Evolutionary conservation across 1,140 invertebrate species (phyloP), one percentile per base, ranked within the genome.

Genomic region (Atta texana): DNA sequence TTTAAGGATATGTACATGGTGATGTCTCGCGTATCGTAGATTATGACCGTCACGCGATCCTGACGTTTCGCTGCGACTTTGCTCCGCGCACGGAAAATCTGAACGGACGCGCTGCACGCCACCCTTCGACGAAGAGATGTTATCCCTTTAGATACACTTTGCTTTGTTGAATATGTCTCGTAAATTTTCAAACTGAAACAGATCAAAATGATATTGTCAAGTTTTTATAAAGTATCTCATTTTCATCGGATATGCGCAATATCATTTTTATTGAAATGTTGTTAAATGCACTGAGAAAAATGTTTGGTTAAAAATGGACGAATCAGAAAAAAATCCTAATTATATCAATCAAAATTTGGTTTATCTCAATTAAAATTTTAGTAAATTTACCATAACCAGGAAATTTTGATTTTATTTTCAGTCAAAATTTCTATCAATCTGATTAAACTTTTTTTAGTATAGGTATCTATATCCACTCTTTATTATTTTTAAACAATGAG

Each of bases 31-130:
- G 21, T 34, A 44, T 59, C 76, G 55, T 75, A 84, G 69, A 84
- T 84, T 84, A 84, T 63, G 69, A 84, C 18, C 80, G 69, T 82
- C 69, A 63, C 69, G 80, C 80, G 80, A 84, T 82, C 68, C 21
- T 39, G 10, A 61, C 39, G 39, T 82, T 82, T 74, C 39, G 74
- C 34, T 21, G 31, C 57, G 55, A 69, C 34, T 61, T 57, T 34
- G 72, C 72, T 21, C 39, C 61, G 34, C 44, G 44, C 76, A 12
- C n/a, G 18, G 49, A 78, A 78, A 66, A 78, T 44, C 61, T 78
- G 31, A 14, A 57, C 5, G 74, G 44, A 59, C n/a, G 72, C 16
- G 18, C 24, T 16, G 61, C 61, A 39, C 64, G 77, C 31, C 28
- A 69, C 49, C 39, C 31, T 53, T 31, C n/a, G 49, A 12, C 39